Evolutionary conservation across 2,113 vertebrate genomes (phyloP).

Genomic region (Gasterosteus aculeatus): DNA sequence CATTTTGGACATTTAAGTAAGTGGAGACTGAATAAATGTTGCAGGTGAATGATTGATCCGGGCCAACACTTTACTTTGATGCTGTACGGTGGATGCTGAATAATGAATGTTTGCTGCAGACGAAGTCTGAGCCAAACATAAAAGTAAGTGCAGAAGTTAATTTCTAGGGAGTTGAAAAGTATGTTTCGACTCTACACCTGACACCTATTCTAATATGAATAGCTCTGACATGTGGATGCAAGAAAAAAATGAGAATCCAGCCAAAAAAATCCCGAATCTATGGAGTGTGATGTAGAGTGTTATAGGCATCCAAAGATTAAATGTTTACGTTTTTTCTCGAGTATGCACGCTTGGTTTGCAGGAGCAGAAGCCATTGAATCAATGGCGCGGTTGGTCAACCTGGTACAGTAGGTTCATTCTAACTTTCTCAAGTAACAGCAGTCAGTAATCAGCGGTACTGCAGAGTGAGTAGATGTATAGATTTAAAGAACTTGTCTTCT

Average conservation of each 20-base stretch:
- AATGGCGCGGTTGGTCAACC: neutral
- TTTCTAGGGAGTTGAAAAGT: neutral
- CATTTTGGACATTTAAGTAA: conserved; percentile 10
- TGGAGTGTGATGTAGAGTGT: neutral
- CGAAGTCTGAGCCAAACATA: neutral
- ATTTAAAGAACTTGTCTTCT: neutral
- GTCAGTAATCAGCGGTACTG: neutral
- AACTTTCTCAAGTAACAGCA: neutral
- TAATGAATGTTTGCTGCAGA: neutral
- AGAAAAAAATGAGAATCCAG: neutral
- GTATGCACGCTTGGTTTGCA: neutral
- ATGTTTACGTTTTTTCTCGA: neutral
- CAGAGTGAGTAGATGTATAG: neutral
- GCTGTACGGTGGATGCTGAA: neutral
- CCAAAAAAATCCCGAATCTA: neutral
- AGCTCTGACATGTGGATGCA: neutral
- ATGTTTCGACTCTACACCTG: neutral
- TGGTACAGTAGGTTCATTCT: neutral
- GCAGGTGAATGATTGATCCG: neutral
- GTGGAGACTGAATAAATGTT: neutral
- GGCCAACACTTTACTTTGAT: neutral
- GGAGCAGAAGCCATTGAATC: neutral
- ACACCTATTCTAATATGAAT: neutral
- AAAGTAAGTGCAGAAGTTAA: neutral
- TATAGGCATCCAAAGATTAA: neutral